Conservation (phyloP, 1,140 invertebrate species). For the Gryllus bimaculatus region DNA sequence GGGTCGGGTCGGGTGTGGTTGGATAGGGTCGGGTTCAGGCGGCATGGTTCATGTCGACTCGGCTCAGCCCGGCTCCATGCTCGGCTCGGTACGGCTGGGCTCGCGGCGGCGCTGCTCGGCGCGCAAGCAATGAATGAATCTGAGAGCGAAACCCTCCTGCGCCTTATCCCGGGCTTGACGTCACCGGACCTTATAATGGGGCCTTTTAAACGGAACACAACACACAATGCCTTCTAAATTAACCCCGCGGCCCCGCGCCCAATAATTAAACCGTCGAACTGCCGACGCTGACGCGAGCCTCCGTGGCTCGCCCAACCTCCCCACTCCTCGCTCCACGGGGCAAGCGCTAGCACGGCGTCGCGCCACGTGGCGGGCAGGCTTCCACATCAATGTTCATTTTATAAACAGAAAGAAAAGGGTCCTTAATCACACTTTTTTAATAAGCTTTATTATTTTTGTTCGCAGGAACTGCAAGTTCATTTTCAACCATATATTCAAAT, state of each 20-base stretch:
- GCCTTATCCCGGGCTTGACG: not conserved
- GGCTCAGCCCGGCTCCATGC: too few relatives aligned
- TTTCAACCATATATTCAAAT: too few relatives aligned
- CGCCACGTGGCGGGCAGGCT: not conserved
- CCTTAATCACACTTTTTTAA: too few relatives aligned
- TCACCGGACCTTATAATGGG: not conserved
- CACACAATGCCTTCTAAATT: slow-evolving; percentile 4
- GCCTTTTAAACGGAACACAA: not conserved
- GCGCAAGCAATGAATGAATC: not conserved
- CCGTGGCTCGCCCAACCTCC: not conserved
- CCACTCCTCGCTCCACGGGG: not conserved
- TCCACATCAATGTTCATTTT: not conserved
- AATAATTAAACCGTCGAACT: not conserved
- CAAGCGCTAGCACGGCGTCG: too few relatives aligned
- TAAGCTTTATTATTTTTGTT: too few relatives aligned
- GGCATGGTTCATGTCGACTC: too few relatives aligned
- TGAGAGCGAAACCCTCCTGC: not conserved
- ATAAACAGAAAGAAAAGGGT: too few relatives aligned
- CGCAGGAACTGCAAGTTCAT: too few relatives aligned
- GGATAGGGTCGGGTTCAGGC: too few relatives aligned
- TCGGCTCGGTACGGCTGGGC: too few relatives aligned
- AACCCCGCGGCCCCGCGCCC: not conserved
- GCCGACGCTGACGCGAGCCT: not conserved
- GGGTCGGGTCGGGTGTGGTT: too few relatives aligned
- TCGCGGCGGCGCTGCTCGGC: too few relatives aligned